A percentile compares a stretch with the other conserved stretches of the same genome.
Evolutionary conservation across 2,113 vertebrate genomes (phyloP).

Genomic region (Pseudonaja textilis): DNA sequence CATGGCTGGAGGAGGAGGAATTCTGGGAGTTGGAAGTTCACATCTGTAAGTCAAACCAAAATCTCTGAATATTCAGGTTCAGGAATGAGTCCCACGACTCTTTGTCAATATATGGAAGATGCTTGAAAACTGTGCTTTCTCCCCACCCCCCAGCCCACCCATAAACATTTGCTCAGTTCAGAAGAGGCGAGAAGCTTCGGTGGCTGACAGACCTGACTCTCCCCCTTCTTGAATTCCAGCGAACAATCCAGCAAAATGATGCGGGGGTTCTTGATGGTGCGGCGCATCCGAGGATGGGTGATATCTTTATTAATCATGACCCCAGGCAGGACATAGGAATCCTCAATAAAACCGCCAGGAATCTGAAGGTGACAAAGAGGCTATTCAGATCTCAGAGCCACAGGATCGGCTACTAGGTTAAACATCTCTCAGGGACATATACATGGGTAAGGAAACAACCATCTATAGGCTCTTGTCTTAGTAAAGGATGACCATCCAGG

Average conservation of each 20-base stretch:
- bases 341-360: conserved; percentile 90
- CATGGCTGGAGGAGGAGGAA: too few species aligned
- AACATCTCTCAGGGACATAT: background rate
- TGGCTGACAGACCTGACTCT: conserved; percentile 84
- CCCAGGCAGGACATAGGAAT: conserved; percentile 86
- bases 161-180: background rate
- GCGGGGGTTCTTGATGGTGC: conserved; percentile 86
- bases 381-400: background rate
- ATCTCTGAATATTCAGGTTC: background rate
- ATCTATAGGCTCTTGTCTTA: background rate
- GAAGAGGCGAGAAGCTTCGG: background rate
- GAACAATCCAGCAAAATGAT: conserved; percentile 92
- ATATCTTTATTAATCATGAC: conserved; percentile 98
- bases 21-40: background rate
- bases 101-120: background rate
- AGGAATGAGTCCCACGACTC: background rate
- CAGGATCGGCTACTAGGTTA: background rate
- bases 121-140: background rate
- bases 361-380: conserved; percentile 68
- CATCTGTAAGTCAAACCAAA: background rate
- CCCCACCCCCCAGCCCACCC: background rate
- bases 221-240: conserved; percentile 96
- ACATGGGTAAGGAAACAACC: background rate
- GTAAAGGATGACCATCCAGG: background rate
- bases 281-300: conserved; percentile 89